Conservation (phyloP, 2,888 invertebrate genomes). For the Ormyrus nitidulus region DNA sequence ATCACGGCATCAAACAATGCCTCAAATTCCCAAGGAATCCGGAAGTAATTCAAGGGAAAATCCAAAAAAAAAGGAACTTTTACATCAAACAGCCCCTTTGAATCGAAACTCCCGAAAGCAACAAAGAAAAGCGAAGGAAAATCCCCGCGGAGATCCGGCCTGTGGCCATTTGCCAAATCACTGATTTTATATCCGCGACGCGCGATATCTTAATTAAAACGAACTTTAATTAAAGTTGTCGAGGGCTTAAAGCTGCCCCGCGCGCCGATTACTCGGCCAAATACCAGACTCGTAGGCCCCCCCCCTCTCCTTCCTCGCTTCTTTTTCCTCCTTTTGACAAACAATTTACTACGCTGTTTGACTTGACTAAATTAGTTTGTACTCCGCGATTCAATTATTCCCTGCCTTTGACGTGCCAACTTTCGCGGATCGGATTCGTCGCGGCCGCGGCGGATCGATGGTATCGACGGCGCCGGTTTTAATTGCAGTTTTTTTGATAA, state of each 20-base stretch:
- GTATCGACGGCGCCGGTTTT: too few species aligned
- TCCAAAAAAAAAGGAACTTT: too few species aligned
- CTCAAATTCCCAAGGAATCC: too few species aligned
- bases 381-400: conserved; percentile 38
- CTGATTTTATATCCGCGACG: conserved; percentile 5
- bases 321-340: conserved; percentile 22
- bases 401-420: conserved; percentile 22
- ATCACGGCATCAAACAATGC: too few species aligned
- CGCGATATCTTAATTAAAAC: conserved; percentile 44
- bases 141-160: too few species aligned
- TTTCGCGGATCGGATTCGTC: neutral
- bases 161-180: conserved; percentile 8
- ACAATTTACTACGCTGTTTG: conserved; percentile 43
- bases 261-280: conserved; percentile 17
- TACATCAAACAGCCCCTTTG: too few species aligned
- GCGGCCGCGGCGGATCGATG: too few species aligned
- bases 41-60: too few species aligned
- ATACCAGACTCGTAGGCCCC: neutral
- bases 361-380: conserved; percentile 45
- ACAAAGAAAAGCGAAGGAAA: too few species aligned
- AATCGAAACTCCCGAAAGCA: too few species aligned
- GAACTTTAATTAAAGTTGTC: conserved; percentile 43
- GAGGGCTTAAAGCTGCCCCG: neutral
- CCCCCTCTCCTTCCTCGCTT: neutral
- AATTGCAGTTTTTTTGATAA: too few species aligned